phyloP scores from a whole-genome alignment of 2,797 vertebrate species.

The Bothrops alternatus region DNA sequence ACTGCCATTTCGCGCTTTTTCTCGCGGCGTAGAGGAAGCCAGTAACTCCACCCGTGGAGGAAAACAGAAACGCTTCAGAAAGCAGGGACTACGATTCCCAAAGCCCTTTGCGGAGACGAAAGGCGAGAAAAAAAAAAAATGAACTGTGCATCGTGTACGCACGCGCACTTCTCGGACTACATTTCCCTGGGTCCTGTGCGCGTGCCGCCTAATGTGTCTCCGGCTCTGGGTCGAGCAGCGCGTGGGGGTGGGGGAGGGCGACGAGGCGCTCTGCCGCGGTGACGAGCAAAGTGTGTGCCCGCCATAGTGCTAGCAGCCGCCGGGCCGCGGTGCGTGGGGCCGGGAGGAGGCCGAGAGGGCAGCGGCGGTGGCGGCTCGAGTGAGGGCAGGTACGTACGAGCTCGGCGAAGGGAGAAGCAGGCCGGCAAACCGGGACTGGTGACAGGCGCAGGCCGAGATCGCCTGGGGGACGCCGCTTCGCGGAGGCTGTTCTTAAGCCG shows the following conservation, averaged over 20 bases:
- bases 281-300: conserved; percentile 75
- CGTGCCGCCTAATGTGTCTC: neutral
- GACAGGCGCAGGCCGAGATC: neutral
- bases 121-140: rapidly evolving
- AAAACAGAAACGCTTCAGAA: neutral
- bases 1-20: neutral
- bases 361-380: too few species aligned
- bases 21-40: neutral
- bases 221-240: neutral
- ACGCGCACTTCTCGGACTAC: conserved; percentile 34
- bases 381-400: neutral
- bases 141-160: rapidly evolving
- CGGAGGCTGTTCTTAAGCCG: neutral
- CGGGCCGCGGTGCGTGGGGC: conserved; percentile 64
- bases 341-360: conserved; percentile 43
- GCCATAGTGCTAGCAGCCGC: conserved; percentile 63
- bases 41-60: neutral
- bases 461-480: neutral
- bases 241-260: conserved; percentile 32
- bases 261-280: conserved; percentile 45
- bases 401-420: neutral
- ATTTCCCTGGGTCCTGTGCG: conserved; percentile 46
- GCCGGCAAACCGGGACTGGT: too few species aligned
- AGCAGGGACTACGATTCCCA: conserved; percentile 39
- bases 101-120: rapidly evolving